Evolutionary conservation across 2,113 vertebrate species (phyloP), one percentile per base, ranked within the genome.

Genomic region (Platichthys flesus): DNA sequence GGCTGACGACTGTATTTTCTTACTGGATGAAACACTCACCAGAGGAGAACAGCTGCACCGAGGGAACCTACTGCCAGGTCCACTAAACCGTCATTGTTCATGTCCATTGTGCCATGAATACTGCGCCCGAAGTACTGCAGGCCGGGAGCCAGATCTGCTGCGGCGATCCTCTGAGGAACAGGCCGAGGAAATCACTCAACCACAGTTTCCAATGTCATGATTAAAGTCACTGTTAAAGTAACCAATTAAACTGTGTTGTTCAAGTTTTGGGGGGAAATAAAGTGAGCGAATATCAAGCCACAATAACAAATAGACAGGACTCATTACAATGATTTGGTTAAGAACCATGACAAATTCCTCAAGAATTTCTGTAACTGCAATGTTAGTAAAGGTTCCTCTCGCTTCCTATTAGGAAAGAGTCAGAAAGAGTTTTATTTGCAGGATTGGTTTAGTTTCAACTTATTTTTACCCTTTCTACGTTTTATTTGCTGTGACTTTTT

Each of bases 91-190:
- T 99, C 97, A 3, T 96, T 94, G 0, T 98, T 97, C 91, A 99
- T 95, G 82, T 99, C 98, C 95, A 99, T 92, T 40, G 94, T 93
- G 9, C 97, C 97, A 0, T 99, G 97, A 84, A 99, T 93, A 55
- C 96, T 98, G 89, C 96, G 95, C 24, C 98, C 98, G n/a, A 99
- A 99, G 80, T 98, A 98, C 86, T 93, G 95, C 81, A 99, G 93
- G 26, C 95, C 95, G 0, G 95, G 85, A 0, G 92, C 89, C 20
- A 99, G 89, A 64, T 95, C 93, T 0, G 86, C 88, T 0, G 97
- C 97, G 0, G 95, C 90, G 10, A 99, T 96, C 79, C 97, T 93
- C 98, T 99, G 92, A 28, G 45, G 66, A 51, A 67, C 24, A 87
- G 24, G 83, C 20, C 74, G 35, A 24, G 20, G 35, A 26, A 26